A percentile compares a stretch with the other conserved stretches of the same genome.
Evolutionary conservation across 2,113 vertebrate genomes (phyloP).

Genomic region (Vimba vimba): DNA sequence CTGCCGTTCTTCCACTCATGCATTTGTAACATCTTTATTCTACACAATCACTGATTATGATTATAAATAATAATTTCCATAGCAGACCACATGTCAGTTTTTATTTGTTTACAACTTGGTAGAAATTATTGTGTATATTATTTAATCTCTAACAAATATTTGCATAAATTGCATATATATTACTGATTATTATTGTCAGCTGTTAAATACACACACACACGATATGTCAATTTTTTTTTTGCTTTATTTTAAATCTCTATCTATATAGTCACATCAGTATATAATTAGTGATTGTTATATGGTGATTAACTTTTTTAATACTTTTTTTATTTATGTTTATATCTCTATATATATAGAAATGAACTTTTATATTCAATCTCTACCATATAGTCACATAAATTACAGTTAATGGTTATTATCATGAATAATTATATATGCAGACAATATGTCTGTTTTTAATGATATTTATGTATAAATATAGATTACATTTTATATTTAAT

Average conservation of each 20-base stretch:
- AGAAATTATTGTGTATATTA: not conserved
- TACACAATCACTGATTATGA: conserved; percentile 45
- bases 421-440: not conserved
- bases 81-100: not conserved
- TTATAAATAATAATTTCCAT: conserved; percentile 5
- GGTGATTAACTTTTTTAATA: not conserved
- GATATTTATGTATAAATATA: not conserved
- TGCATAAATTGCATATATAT: not conserved
- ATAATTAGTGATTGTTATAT: not conserved
- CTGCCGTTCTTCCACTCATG: not conserved
- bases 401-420: not conserved
- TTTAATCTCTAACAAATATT: not conserved
- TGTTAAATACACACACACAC: not conserved
- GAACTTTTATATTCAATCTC: not conserved
- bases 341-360: not conserved
- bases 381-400: not conserved
- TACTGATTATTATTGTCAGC: not conserved
- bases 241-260: not conserved
- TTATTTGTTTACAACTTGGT: not conserved
- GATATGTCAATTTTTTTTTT: not conserved
- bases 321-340: not conserved
- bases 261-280: not conserved
- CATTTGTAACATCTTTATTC: conserved; percentile 29
- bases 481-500: not conserved
- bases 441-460: not conserved